These are phyloP conservation scores for Pherbina coryleti DNA, from an alignment of 2,888 invertebrate genomes.

Conservation along the genomic window DNA sequence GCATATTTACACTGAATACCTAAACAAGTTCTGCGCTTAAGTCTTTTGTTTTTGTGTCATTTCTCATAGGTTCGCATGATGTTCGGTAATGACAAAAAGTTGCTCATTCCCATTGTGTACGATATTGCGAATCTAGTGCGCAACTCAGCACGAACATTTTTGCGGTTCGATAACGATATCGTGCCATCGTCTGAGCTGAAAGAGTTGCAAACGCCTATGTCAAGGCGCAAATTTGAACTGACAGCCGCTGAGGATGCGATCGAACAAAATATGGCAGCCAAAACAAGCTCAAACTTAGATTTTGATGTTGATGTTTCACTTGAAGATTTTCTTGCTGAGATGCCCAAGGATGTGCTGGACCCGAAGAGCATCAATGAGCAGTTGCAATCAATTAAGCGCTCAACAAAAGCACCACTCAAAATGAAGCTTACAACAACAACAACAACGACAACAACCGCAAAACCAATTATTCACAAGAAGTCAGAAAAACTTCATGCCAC, in stretches of 20 bases:
- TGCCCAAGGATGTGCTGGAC: conserved; percentile 60
- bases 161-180: conserved; percentile 52
- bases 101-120: conserved; percentile 75
- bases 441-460: conserved; percentile 6
- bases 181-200: conserved; percentile 44
- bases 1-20: neutral
- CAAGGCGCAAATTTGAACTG: conserved; percentile 53
- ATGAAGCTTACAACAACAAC: neutral
- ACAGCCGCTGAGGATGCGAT: conserved; percentile 47
- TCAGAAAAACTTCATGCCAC: neutral
- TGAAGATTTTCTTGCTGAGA: conserved; percentile 60
- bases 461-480: neutral
- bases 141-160: conserved; percentile 69
- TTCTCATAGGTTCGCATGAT: conserved; percentile 72
- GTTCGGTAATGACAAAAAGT: conserved; percentile 73
- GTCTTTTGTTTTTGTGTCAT: neutral
- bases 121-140: conserved; percentile 77
- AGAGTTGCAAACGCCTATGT: conserved; percentile 37
- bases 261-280: conserved; percentile 51
- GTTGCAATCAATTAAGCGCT: conserved; percentile 44
- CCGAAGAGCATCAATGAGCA: conserved; percentile 63
- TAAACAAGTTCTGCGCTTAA: neutral
- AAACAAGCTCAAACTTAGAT: conserved; percentile 39
- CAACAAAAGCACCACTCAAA: neutral
- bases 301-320: conserved; percentile 44